Conservation (phyloP, 2,888 invertebrate species). For the Boloria selene region DNA sequence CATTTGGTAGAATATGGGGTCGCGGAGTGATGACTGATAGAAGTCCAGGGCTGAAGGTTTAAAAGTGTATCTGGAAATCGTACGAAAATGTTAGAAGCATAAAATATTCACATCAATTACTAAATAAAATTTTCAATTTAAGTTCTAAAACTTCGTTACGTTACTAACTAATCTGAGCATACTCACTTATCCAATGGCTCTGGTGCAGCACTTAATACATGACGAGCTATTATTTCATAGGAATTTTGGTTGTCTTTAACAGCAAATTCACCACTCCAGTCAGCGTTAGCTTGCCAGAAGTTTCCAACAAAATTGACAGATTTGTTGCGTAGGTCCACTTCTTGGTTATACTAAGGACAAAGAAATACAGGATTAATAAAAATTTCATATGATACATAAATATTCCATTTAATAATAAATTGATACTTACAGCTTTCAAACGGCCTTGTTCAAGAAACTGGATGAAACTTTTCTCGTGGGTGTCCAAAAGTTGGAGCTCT, state of each 20-base stretch:
- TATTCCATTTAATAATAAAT: not conserved
- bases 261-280: slow-evolving; percentile 62
- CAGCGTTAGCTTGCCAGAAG: slow-evolving; percentile 79
- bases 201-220: slow-evolving; percentile 55
- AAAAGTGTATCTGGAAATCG: slow-evolving; percentile 62
- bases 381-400: not conserved
- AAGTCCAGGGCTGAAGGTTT: slow-evolving; percentile 84
- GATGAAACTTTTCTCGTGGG: slow-evolving; percentile 81
- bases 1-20: slow-evolving; percentile 87
- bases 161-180: not conserved
- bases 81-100: too few species aligned
- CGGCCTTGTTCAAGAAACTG: slow-evolving; percentile 79
- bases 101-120: too few species aligned
- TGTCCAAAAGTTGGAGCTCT: slow-evolving; percentile 78
- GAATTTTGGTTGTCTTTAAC: slow-evolving; percentile 73
- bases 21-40: slow-evolving; percentile 85
- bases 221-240: slow-evolving; percentile 81
- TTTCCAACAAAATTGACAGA: slow-evolving; percentile 44
- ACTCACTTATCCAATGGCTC: slow-evolving; percentile 44
- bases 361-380: not conserved
- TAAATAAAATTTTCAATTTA: too few species aligned
- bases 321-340: slow-evolving; percentile 29
- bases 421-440: slow-evolving; percentile 81
- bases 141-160: too few species aligned
- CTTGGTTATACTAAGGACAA: slow-evolving; percentile 11